These are phyloP conservation scores for Ctenicera cuprea DNA, from an alignment of 2,888 invertebrate species.

Conservation along the genomic window DNA sequence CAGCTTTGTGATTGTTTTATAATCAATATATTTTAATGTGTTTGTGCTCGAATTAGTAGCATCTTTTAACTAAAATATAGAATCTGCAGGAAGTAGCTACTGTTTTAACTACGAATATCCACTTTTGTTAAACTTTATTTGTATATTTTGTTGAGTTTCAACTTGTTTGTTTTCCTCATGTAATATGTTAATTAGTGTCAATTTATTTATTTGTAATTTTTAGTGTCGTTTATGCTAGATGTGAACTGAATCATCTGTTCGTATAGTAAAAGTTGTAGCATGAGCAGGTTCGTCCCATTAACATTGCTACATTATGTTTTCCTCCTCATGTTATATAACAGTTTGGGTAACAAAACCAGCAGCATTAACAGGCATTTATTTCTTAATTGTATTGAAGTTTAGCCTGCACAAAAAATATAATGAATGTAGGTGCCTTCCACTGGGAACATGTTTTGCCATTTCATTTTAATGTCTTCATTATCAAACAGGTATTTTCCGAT, in stretches of 20 bases:
- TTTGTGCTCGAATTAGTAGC: too few species aligned
- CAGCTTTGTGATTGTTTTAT: too few species aligned
- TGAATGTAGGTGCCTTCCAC: conserved; percentile 31
- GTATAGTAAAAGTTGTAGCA: background rate
- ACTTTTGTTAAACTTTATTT: background rate
- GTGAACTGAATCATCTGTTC: conserved; percentile 11
- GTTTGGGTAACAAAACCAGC: background rate
- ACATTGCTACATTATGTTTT: background rate
- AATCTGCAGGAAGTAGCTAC: background rate
- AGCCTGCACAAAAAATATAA: background rate
- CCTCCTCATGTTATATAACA: too few species aligned
- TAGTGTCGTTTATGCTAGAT: background rate
- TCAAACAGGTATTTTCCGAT: background rate
- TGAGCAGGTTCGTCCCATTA: background rate
- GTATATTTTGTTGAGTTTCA: conserved; percentile 32
- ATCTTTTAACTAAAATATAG: background rate
- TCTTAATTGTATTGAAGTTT: background rate
- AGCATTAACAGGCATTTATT: conserved; percentile 4
- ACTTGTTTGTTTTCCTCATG: conserved; percentile 20
- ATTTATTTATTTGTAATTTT: conserved; percentile 32
- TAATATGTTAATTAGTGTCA: conserved; percentile 13
- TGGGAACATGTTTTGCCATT: conserved; percentile 23
- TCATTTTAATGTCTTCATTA: background rate
- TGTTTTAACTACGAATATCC: too few species aligned
- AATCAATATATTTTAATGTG: too few species aligned